Conservation (phyloP, 2,888 invertebrate genomes). For the Listrodromus nycthemerus region DNA sequence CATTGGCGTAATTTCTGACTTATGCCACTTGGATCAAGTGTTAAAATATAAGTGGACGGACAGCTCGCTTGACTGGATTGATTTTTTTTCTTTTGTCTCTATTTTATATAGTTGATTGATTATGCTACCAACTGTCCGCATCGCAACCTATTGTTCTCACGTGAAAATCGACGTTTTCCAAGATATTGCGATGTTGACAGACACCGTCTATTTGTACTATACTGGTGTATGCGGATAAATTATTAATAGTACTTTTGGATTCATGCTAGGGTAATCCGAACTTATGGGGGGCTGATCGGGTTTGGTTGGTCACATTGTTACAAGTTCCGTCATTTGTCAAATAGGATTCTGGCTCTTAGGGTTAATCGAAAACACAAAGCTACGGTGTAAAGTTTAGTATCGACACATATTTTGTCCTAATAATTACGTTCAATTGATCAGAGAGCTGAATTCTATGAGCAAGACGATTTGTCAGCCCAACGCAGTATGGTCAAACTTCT, state of each 20-base stretch:
- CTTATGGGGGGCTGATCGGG: background rate
- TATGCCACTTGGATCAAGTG: background rate
- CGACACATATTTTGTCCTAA: conserved; percentile 4
- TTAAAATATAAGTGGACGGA: background rate
- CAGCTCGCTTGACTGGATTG: background rate
- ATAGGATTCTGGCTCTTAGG: background rate
- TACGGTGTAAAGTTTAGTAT: conserved; percentile 11
- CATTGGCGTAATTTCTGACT: background rate
- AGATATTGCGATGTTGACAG: background rate
- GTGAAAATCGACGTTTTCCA: background rate
- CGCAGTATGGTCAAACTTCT: conserved; percentile 60
- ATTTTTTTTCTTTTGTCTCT: conserved; percentile 5
- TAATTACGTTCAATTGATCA: conserved; percentile 24
- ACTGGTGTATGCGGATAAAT: background rate
- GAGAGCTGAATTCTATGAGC: conserved; percentile 17
- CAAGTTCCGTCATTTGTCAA: conserved; percentile 26
- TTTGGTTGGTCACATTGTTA: conserved; percentile 17
- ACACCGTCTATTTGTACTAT: background rate
- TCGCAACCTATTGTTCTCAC: background rate
- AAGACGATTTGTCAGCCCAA: conserved; percentile 26
- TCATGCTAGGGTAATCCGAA: background rate
- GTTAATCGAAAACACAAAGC: conserved; percentile 9
- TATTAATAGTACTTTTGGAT: background rate
- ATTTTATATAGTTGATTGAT: background rate
- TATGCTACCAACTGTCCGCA: conserved; percentile 4